Base-by-base conservation (phyloP, 2,888 invertebrate species). In the Orchesella flavescens region DNA sequence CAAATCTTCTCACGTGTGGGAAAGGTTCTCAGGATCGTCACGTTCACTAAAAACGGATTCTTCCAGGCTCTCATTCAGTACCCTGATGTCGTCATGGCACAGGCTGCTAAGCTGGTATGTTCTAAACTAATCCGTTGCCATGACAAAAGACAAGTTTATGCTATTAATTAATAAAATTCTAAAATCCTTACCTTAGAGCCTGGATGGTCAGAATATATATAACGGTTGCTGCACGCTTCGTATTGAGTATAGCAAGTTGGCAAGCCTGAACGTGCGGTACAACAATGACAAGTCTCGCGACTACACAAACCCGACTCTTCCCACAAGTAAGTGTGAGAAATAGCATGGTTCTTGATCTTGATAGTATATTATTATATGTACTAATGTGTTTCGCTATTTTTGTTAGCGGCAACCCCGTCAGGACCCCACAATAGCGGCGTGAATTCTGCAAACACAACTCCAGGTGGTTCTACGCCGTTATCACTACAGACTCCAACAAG, bases 261-360 rank as follows among this genome's bases (percentile, higher is more conserved):
- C 96, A 89, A 97, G 96, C 89, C 93, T 99, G 89, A 99, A 99
- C 92, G 99, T 99, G 89, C 98, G 98, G 91, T 99, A 98, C 93
- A 99, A 99, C 93, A 99, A 99, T 92, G 99, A 99, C 93, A 99
- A 99, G 92, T 98, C 97, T 85, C 93, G 99, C 85, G 99, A 99
- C 92, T 99, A 98, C 93, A 99, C 99, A 89, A 99, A 99, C 92
- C 99, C 99, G 74, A 95, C 95, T 90, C 93, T 99, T 90, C 99
- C 99, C 7, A 96, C 97, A 75, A 99, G 99, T 73, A 98, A 99
- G 68, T 53, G 34, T 21, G 12, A n/a, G n/a, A n/a, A n/a, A 44
- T 44, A 9, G 7, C 44, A 44, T 9, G 12, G n/a, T n/a, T n/a
- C n/a, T n/a, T n/a, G n/a, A n/a, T n/a, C n/a, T n/a, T n/a, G n/a